Evolutionary conservation across 1,140 invertebrate genomes (phyloP).

Genomic region (Cylas formicarius): DNA sequence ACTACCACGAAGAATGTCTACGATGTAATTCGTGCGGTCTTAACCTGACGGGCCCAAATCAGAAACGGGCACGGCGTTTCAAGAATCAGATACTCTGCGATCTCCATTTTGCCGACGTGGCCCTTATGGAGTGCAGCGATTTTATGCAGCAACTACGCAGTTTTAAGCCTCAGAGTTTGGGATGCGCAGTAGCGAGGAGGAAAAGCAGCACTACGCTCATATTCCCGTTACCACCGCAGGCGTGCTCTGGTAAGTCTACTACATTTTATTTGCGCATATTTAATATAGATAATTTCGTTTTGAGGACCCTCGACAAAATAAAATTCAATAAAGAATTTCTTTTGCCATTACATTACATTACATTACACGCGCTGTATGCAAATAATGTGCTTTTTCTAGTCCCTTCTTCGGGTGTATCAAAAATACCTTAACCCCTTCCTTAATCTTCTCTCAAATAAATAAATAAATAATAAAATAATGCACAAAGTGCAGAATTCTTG

Average conservation of each 20-base stretch:
- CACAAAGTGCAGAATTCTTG: too few relatives aligned
- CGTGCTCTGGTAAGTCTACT: slow-evolving; percentile 79
- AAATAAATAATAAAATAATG: too few relatives aligned
- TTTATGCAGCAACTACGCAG: slow-evolving; percentile 93
- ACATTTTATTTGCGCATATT: too few relatives aligned
- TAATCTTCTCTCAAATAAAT: too few relatives aligned
- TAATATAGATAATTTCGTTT: too few relatives aligned
- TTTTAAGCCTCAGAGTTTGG: slow-evolving; percentile 90
- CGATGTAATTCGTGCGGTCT: slow-evolving; percentile 89
- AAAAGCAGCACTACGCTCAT: slow-evolving; percentile 91
- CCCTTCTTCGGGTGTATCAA: too few relatives aligned
- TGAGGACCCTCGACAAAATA: too few relatives aligned
- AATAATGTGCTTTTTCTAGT: too few relatives aligned
- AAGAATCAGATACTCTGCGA: slow-evolving; percentile 84
- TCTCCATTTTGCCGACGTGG: slow-evolving; percentile 87
- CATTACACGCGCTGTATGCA: too few relatives aligned
- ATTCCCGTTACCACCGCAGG: slow-evolving; percentile 87
- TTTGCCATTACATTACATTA: too few relatives aligned
- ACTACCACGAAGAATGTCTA: slow-evolving; percentile 93
- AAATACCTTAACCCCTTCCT: too few relatives aligned
- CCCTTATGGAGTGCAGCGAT: slow-evolving; percentile 91
- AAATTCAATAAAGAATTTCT: too few relatives aligned
- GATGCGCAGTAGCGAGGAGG: slow-evolving; percentile 84
- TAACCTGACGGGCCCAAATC: slow-evolving; percentile 85
- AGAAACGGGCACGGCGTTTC: slow-evolving; percentile 68